Conservation (phyloP, 1,140 invertebrate species). For the Sarcophaga bullata region DNA sequence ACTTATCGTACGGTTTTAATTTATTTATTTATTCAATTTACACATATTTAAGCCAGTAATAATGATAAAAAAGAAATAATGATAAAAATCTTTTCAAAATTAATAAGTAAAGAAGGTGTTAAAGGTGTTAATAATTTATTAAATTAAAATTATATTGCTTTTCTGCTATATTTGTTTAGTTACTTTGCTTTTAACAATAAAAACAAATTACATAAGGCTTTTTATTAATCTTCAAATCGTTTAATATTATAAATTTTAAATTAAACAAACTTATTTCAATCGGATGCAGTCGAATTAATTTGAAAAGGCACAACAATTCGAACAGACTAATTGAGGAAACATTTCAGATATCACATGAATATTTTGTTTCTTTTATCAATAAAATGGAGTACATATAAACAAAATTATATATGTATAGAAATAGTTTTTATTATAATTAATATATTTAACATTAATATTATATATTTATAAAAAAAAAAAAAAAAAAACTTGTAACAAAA, state of each 20-base stretch:
- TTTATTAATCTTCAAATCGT: neutral
- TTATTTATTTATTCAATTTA: constrained; percentile 13
- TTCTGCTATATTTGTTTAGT: neutral
- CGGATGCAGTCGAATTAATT: neutral
- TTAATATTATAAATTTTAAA: neutral
- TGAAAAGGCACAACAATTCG: neutral
- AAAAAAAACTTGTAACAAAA: too few species aligned
- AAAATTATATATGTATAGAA: too few species aligned
- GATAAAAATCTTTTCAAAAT: neutral
- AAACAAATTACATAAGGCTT: neutral
- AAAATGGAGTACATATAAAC: too few species aligned
- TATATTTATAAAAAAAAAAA: too few species aligned
- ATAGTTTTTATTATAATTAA: too few species aligned
- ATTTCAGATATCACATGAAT: neutral
- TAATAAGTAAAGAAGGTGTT: neutral
- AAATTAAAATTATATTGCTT: constrained; percentile 10
- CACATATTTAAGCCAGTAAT: neutral
- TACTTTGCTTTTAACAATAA: neutral
- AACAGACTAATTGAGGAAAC: neutral
- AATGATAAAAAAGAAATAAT: neutral
- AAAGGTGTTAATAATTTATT: constrained; percentile 19
- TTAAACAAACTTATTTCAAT: neutral
- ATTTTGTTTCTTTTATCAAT: neutral
- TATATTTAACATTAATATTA: neutral
- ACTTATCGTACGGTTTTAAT: neutral